A percentile compares a stretch with the other conserved stretches of the same genome.
Conservation (phyloP, 2,797 vertebrate genomes). For the Steatocranus sp. region DNA sequence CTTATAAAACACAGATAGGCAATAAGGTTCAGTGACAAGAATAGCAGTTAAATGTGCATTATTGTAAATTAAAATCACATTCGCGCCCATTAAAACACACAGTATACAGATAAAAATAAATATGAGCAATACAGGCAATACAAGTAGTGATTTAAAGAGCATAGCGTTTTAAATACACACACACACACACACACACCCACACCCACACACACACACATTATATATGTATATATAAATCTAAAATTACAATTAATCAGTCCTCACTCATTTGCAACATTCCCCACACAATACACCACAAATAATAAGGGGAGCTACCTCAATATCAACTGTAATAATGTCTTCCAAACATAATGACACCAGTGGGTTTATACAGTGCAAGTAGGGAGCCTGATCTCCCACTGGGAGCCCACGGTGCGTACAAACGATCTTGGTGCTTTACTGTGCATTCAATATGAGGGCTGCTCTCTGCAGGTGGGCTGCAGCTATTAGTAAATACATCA, state of each 20-base stretch:
- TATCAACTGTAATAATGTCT: not conserved
- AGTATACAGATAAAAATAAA: not conserved
- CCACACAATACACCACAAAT: not conserved
- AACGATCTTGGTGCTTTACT: conserved; percentile 29
- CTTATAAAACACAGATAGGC: not conserved
- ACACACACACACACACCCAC: not conserved
- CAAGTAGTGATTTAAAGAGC: not conserved
- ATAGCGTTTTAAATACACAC: not conserved
- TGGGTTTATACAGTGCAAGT: not conserved
- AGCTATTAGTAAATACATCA: conserved; percentile 15
- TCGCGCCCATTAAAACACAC: not conserved
- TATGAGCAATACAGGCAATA: not conserved
- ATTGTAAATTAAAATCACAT: not conserved
- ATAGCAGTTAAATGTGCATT: not conserved
- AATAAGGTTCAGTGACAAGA: not conserved
- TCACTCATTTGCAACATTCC: not conserved
- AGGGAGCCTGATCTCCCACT: conserved; percentile 19
- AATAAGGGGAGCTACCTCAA: not conserved
- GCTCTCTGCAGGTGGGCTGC: conserved; percentile 35
- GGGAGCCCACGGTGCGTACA: conserved; percentile 10
- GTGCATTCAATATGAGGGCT: conserved; percentile 7
- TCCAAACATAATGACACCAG: conserved; percentile 1
- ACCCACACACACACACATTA: rapidly evolving
- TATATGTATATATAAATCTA: rapidly evolving
- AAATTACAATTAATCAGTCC: not conserved